These are phyloP conservation scores for Fragum whitleyi DNA, from an alignment of 2,888 invertebrate genomes.

Conservation along the genomic window DNA sequence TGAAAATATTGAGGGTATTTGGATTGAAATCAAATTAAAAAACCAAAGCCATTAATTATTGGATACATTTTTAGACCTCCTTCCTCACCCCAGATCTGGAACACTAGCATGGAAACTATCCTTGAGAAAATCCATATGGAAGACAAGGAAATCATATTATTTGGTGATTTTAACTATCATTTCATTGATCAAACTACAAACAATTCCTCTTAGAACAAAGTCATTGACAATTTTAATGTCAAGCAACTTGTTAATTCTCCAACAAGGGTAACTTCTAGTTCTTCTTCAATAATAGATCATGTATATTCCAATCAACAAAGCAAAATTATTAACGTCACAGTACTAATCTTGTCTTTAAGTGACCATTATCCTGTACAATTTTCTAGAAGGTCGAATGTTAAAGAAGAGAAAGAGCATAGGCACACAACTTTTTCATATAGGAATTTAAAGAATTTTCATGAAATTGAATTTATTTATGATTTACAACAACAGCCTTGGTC, in stretches of 20 bases:
- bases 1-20: slow-evolving; percentile 1
- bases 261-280: slow-evolving; percentile 14
- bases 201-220: neutral
- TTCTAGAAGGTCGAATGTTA: neutral
- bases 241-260: neutral
- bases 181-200: neutral
- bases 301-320: neutral
- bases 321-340: slow-evolving; percentile 1
- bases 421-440: slow-evolving; percentile 16
- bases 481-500: slow-evolving; percentile 7
- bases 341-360: slow-evolving; percentile 3
- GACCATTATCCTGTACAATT: slow-evolving; percentile 14
- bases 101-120: neutral
- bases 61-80: slow-evolving; percentile 15
- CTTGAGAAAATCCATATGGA: neutral
- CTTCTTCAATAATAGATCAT: slow-evolving; percentile 28
- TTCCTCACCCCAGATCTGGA: neutral
- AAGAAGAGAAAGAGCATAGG: neutral
- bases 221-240: neutral
- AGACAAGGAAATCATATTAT: neutral
- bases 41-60: slow-evolving; percentile 14
- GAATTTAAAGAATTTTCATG: neutral
- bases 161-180: slow-evolving; percentile 22
- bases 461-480: neutral
- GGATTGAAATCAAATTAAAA: slow-evolving; percentile 23